These are phyloP conservation scores for Nephrotoma appendiculata DNA, from an alignment of 2,888 invertebrate species.

Conservation along the genomic window DNA sequence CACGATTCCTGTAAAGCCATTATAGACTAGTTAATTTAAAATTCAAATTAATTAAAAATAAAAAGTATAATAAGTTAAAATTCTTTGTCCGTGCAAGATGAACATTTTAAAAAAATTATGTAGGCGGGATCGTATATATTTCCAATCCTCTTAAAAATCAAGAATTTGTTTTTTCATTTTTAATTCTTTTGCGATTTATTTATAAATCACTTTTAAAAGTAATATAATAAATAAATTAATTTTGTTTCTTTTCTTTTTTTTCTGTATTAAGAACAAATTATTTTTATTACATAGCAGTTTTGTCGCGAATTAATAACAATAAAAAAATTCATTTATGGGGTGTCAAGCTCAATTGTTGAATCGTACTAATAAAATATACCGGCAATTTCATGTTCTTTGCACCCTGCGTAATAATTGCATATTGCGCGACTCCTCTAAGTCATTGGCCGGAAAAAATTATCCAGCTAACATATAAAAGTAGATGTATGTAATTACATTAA, in stretches of 20 bases:
- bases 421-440: background rate
- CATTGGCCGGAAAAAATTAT: background rate
- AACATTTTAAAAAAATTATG: background rate
- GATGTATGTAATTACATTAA: background rate
- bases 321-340: background rate
- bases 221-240: background rate
- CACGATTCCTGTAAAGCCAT: background rate
- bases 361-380: background rate
- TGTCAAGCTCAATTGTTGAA: background rate
- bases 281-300: background rate
- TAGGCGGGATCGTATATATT: background rate
- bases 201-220: background rate
- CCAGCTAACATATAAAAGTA: background rate
- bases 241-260: background rate
- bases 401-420: background rate
- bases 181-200: background rate
- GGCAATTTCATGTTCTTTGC: background rate
- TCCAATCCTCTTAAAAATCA: background rate
- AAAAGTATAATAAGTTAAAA: background rate
- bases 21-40: background rate
- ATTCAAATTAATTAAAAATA: too few relatives aligned
- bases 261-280: background rate
- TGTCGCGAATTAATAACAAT: background rate
- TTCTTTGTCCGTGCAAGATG: background rate
- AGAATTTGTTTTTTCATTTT: background rate